Base-by-base conservation (phyloP, 2,113 vertebrate species). In the Mormyrus lacerda region DNA sequence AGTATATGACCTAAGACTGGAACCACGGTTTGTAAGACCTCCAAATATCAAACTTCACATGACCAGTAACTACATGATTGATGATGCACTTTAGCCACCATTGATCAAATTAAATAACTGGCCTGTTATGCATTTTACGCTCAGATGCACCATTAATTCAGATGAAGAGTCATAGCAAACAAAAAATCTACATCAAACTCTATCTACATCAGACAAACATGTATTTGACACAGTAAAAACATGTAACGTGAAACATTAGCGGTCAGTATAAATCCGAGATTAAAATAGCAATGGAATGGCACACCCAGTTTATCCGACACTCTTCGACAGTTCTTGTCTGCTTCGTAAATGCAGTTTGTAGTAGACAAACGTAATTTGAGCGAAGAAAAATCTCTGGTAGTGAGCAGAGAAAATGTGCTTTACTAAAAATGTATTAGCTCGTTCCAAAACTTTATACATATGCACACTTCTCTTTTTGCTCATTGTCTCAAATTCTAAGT, bases 261-360 rank as follows among this genome's bases (percentile, higher is more conserved):
- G 1, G 42, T 27, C 47, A n/a, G 47, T 47, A 47, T 84, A 10
- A 44, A 48, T 10, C 48, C 11, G 1, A 15, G 73, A 48, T 86
- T 55, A 89, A 73, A 39, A 55, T 65, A 85, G 3, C 31, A 42
- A 35, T 89, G 39, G 53, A 85, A 21, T 3, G 89, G 48, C 89
- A 89, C 89, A 89, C 89, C 89, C 89, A 85, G 42, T 50, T 27
- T 15, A 47, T 31, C n/a, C 13, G 24, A 24, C 47, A 85, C 13
- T 27, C 51, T 45, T 53, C 5, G 50, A 58, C 42, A 35, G 51
- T 27, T 65, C 21, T 44, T 21, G 13, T 24, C 73, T 19, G 48
- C n/a, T 6, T 19, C 10, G 11, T 83, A 82, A 39, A 82, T 44
- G 48, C 9, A 89, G 21, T 69, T 47, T 73, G 3, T 69, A 9